Evolutionary conservation across 2,888 invertebrate species (phyloP).

Genomic region (Tubulanus polymorphus): DNA sequence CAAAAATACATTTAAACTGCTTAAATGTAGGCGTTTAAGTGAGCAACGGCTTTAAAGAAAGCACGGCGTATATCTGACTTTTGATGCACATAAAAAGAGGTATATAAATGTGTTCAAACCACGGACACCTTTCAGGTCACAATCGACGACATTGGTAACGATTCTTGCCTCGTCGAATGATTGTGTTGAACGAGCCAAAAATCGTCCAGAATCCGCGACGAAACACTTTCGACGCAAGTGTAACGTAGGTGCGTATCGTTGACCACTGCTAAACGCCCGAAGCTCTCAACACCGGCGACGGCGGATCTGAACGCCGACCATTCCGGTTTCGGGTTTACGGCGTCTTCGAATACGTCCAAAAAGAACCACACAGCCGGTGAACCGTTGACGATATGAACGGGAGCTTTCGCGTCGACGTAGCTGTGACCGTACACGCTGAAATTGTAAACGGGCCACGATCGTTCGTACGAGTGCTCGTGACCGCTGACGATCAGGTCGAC

Average conservation of each 20-base stretch:
- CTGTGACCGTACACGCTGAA: conserved; percentile 23
- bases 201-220: conserved; percentile 26
- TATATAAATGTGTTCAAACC: no score
- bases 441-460: conserved; percentile 37
- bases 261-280: conserved; percentile 27
- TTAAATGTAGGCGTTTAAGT: no score
- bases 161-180: no score
- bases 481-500: conserved; percentile 38
- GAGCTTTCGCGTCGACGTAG: conserved; percentile 33
- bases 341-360: no score
- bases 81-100: no score
- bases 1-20: no score
- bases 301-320: conserved; percentile 32
- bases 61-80: no score
- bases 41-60: no score
- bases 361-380: no score
- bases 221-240: conserved; percentile 25
- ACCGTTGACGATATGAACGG: conserved; percentile 38
- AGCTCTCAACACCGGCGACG: conserved; percentile 25
- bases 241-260: conserved; percentile 29
- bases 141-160: no score
- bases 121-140: no score
- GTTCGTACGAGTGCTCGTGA: conserved; percentile 38
- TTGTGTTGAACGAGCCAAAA: conserved; percentile 27
- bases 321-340: no score